Conservation (phyloP, 2,888 invertebrate species). For the Mythimna pallens region DNA sequence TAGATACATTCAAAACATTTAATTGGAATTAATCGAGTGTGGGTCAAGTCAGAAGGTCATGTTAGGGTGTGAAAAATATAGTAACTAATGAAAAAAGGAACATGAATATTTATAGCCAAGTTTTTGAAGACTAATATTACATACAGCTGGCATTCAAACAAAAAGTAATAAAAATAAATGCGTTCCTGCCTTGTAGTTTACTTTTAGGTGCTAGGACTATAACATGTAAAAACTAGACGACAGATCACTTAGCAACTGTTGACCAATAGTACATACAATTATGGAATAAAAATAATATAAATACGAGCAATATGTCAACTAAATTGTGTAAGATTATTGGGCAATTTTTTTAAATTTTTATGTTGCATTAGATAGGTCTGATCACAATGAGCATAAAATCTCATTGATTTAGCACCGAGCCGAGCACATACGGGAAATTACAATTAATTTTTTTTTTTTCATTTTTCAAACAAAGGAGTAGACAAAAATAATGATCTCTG, state of each 20-base stretch:
- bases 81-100: background rate
- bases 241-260: background rate
- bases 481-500: conserved; percentile 22
- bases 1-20: background rate
- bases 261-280: background rate
- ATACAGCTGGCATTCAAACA: conserved; percentile 2
- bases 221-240: background rate
- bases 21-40: conserved; percentile 1
- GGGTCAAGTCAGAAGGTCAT: conserved; percentile 26
- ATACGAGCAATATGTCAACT: conserved; percentile 36
- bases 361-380: conserved; percentile 11
- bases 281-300: background rate
- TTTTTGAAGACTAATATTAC: background rate
- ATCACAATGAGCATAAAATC: background rate
- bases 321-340: conserved; percentile 11
- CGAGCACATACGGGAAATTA: conserved; percentile 38
- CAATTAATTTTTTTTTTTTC: conserved; percentile 28
- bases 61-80: conserved; percentile 1
- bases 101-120: background rate
- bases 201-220: background rate
- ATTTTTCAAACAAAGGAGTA: conserved; percentile 60
- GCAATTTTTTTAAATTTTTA: conserved; percentile 1
- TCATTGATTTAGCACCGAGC: conserved; percentile 2
- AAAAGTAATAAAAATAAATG: background rate
- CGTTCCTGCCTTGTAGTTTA: background rate